These are phyloP conservation scores for Sminthurinus signatus DNA, from an alignment of 1,140 invertebrate genomes.

Conservation along the genomic window DNA sequence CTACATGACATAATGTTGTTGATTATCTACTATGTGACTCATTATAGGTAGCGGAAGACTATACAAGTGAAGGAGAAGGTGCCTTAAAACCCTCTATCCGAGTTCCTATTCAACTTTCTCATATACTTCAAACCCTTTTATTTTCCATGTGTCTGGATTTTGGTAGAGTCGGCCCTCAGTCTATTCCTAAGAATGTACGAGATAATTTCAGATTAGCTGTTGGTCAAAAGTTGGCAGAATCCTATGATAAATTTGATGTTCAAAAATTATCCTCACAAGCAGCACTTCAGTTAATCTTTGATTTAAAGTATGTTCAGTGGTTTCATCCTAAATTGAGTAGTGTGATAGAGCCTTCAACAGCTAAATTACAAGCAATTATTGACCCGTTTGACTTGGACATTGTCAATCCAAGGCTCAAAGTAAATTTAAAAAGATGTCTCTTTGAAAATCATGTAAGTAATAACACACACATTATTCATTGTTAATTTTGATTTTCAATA, in stretches of 20 bases:
- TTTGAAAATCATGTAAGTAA: slow-evolving; percentile 34
- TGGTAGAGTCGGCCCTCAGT: slow-evolving; percentile 31
- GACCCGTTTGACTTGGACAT: slow-evolving; percentile 41
- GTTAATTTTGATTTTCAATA: background rate
- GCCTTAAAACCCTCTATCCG: slow-evolving; percentile 29
- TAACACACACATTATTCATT: background rate
- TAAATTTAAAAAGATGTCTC: slow-evolving; percentile 36
- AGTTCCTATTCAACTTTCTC: slow-evolving; percentile 37
- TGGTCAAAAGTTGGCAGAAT: slow-evolving; percentile 15
- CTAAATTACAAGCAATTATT: slow-evolving; percentile 19
- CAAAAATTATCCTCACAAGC: slow-evolving; percentile 22
- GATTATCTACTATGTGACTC: too few species aligned
- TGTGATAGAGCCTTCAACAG: slow-evolving; percentile 9
- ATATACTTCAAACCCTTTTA: slow-evolving; percentile 24
- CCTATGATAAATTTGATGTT: slow-evolving; percentile 12
- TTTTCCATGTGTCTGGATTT: slow-evolving; percentile 31
- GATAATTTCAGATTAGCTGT: slow-evolving; percentile 27
- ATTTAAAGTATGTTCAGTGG: slow-evolving; percentile 40
- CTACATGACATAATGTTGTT: background rate
- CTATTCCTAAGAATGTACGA: slow-evolving; percentile 34
- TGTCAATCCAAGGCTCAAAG: slow-evolving; percentile 24
- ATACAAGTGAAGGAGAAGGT: slow-evolving; percentile 21
- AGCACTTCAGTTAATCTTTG: slow-evolving; percentile 36
- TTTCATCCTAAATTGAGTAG: slow-evolving; percentile 31
- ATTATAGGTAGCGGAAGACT: slow-evolving; percentile 25